Conservation (phyloP, 2,113 vertebrate species). For the Gymnogyps californianus region DNA sequence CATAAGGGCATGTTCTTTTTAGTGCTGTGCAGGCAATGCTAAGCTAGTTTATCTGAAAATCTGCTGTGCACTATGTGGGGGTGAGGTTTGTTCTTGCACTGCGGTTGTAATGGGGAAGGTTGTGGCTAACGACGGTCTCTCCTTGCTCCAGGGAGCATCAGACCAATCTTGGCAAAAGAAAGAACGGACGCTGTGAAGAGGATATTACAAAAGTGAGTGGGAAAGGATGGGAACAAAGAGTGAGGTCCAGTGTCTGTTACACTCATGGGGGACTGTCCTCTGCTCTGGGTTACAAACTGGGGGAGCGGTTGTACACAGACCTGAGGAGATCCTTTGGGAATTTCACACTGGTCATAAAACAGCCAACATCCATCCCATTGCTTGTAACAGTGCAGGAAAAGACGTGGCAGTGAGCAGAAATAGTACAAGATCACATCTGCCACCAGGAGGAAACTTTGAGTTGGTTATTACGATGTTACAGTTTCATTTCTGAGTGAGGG, state of each 20-base stretch:
- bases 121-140: neutral
- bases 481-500: neutral
- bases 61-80: accelerated
- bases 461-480: neutral
- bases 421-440: neutral
- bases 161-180: constrained; percentile 8
- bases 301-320: neutral
- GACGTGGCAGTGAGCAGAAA: neutral
- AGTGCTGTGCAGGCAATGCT: neutral
- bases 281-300: neutral
- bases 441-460: neutral
- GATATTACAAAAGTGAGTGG: constrained; percentile 32
- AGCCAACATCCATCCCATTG: neutral
- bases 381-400: neutral
- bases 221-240: neutral
- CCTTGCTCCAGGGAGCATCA: neutral
- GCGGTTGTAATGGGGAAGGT: neutral
- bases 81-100: neutral
- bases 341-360: neutral
- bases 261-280: neutral
- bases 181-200: constrained; percentile 16
- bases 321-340: neutral
- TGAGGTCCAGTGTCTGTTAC: neutral
- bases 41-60: neutral
- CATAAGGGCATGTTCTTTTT: neutral